A percentile compares a stretch with the other conserved stretches of the same genome.
phyloP scores from a whole-genome alignment of 2,888 invertebrate species.

The Antheraea yamamai region DNA sequence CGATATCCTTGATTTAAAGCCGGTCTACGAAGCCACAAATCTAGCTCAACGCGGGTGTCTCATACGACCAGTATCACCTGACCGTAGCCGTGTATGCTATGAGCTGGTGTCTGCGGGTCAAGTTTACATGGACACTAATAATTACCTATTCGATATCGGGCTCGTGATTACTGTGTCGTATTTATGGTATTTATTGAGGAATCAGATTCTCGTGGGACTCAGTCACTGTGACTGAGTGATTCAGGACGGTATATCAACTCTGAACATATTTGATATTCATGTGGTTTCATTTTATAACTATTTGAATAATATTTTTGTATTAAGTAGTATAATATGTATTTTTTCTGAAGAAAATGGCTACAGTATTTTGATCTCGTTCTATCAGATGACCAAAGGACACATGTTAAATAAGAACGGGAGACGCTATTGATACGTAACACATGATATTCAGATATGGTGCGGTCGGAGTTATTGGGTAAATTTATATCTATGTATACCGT shows the following conservation, averaged over 20 bases:
- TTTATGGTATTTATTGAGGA: slow-evolving; percentile 3
- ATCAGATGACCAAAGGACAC: no score
- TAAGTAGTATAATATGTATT: no score
- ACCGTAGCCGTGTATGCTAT: background rate
- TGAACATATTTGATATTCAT: background rate
- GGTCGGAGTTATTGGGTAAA: no score
- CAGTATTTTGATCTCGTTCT: no score
- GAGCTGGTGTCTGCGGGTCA: background rate
- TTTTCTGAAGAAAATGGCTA: no score
- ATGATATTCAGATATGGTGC: no score
- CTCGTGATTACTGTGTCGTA: background rate
- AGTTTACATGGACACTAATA: background rate
- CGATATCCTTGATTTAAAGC: slow-evolving; percentile 20
- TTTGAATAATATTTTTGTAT: no score
- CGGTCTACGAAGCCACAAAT: slow-evolving; percentile 19
- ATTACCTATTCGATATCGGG: slow-evolving; percentile 1
- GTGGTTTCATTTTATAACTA: background rate
- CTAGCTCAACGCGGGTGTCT: background rate
- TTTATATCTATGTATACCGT: no score
- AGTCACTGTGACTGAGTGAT: background rate
- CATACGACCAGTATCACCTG: background rate
- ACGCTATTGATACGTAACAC: no score
- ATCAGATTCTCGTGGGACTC: background rate
- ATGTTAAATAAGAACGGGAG: no score
- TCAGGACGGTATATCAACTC: background rate